Evolutionary conservation across 2,888 invertebrate species (phyloP).

Genomic region (Luffia ferchaultella): DNA sequence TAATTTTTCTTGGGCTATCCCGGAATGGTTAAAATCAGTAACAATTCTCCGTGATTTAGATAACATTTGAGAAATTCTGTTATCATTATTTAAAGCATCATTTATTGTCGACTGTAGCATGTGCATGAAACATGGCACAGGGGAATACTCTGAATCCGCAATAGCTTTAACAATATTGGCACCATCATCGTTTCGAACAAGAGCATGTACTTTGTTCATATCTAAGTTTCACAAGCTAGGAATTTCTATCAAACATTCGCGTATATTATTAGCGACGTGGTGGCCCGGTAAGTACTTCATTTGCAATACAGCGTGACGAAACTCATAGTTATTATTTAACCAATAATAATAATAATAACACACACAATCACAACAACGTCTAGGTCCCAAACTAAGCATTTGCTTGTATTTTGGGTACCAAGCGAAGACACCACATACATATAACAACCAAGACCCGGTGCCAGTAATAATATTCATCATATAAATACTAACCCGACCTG

Average conservation of each 20-base stretch:
- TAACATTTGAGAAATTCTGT: constrained; percentile 7
- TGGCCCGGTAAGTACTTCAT: constrained; percentile 9
- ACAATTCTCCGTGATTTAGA: constrained; percentile 7
- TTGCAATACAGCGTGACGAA: constrained; percentile 11
- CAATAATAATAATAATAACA: too few species aligned
- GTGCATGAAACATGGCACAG: constrained; percentile 12
- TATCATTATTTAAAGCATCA: constrained; percentile 8
- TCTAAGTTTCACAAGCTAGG: constrained; percentile 3
- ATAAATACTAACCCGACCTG: too few species aligned
- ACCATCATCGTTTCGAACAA: constrained; percentile 8
- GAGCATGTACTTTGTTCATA: constrained; percentile 5
- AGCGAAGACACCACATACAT: too few species aligned
- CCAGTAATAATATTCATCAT: too few species aligned
- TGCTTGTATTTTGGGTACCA: too few species aligned
- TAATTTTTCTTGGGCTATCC: constrained; percentile 10
- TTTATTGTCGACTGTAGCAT: constrained; percentile 5
- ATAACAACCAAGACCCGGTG: too few species aligned
- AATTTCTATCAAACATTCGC: constrained; percentile 5
- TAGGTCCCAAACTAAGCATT: too few species aligned
- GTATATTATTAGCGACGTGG: neutral
- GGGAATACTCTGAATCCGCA: constrained; percentile 8
- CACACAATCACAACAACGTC: too few species aligned
- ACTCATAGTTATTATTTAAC: constrained; percentile 8
- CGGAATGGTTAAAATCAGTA: constrained; percentile 9
- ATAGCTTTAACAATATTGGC: constrained; percentile 10